phyloP scores from a whole-genome alignment of 92 coral and sea anemone genomes.

The Metridium senile region DNA sequence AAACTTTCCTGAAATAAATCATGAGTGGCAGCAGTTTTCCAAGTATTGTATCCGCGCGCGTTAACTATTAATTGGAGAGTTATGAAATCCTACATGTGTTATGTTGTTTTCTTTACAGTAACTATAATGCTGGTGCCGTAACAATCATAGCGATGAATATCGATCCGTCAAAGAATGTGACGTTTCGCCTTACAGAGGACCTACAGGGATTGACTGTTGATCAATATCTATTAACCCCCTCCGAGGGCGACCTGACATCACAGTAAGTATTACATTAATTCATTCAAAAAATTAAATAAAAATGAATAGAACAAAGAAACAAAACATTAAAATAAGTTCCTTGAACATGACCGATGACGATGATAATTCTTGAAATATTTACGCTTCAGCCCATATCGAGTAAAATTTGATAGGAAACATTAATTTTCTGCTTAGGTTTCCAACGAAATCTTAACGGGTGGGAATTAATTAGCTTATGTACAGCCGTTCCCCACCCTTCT shows the following conservation, averaged over 20 bases:
- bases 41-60: neutral
- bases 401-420: too few species aligned
- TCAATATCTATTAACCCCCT: conserved; percentile 77
- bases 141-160: conserved; percentile 70
- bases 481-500: neutral
- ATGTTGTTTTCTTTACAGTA: conserved; percentile 4
- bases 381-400: too few species aligned
- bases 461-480: too few species aligned
- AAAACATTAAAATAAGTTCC: too few species aligned
- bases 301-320: too few species aligned
- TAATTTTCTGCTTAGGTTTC: too few species aligned
- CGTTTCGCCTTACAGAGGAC: conserved; percentile 32
- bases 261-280: too few species aligned
- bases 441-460: too few species aligned
- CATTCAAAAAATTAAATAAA: too few species aligned
- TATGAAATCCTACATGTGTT: neutral
- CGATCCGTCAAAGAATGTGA: conserved; percentile 34
- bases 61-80: neutral
- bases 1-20: too few species aligned
- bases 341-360: too few species aligned
- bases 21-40: neutral
- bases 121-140: conserved; percentile 56
- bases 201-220: conserved; percentile 66
- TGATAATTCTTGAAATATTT: too few species aligned
- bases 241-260: conserved; percentile 58